Evolutionary conservation across 2,888 invertebrate species (phyloP).

Genomic region (Drosophila fungiperda): DNA sequence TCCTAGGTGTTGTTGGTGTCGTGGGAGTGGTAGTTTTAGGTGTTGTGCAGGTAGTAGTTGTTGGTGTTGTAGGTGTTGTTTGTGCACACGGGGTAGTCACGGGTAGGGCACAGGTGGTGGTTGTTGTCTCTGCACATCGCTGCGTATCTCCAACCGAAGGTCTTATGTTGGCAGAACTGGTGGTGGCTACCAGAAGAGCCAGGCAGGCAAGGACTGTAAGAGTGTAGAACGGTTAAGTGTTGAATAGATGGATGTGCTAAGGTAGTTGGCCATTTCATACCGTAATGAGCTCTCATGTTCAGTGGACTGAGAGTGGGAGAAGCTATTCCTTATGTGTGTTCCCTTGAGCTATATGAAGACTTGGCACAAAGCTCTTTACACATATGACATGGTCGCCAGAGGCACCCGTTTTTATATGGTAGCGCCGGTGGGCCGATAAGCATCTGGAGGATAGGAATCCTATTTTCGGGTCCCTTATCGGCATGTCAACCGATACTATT

Average conservation of each 20-base stretch:
- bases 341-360: constrained; percentile 26
- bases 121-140: constrained; percentile 35
- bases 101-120: constrained; percentile 36
- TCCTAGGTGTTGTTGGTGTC: neutral
- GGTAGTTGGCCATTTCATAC: constrained; percentile 31
- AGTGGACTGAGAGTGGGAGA: constrained; percentile 19
- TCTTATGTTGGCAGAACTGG: constrained; percentile 62
- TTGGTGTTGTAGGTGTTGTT: constrained; percentile 28
- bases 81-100: constrained; percentile 18
- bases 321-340: constrained; percentile 53
- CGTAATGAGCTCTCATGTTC: constrained; percentile 59
- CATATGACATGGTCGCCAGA: constrained; percentile 50
- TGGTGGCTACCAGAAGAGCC: constrained; percentile 41
- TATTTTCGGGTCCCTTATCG: constrained; percentile 43
- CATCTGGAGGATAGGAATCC: constrained; percentile 4
- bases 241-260: constrained; percentile 10
- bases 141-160: constrained; percentile 20
- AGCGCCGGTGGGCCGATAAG: constrained; percentile 11
- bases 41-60: neutral
- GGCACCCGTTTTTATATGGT: constrained; percentile 58
- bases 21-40: neutral
- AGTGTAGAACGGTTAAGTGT: neutral
- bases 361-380: constrained; percentile 41
- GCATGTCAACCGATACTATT: constrained; percentile 20
- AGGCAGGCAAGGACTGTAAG: constrained; percentile 55